These are phyloP conservation scores for Brachionus paranguensis DNA, from an alignment of 1,140 invertebrate species.

Conservation along the genomic window DNA sequence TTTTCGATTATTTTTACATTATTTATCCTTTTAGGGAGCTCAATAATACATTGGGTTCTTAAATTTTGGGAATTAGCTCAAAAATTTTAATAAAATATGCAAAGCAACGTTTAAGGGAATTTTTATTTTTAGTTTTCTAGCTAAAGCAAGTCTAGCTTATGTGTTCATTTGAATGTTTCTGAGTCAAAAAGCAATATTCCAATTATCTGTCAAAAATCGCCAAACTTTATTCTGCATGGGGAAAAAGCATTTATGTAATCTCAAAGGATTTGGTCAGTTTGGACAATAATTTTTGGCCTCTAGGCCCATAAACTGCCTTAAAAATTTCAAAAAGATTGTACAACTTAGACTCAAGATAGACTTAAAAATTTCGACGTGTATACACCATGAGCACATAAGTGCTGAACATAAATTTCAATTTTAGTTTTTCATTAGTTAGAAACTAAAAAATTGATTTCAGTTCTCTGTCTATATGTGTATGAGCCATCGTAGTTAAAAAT, in stretches of 20 bases:
- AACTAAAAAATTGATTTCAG: neutral
- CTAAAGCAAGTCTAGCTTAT: neutral
- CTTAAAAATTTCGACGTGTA: neutral
- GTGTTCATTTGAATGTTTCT: neutral
- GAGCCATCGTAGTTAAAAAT: neutral
- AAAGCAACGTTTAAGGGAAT: neutral
- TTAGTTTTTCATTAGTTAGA: neutral
- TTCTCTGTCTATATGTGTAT: neutral
- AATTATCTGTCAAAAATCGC: neutral
- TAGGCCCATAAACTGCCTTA: neutral
- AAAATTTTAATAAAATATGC: slow-evolving; percentile 35
- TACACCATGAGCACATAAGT: slow-evolving; percentile 11
- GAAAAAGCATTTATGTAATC: neutral
- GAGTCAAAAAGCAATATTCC: neutral
- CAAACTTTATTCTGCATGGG: neutral
- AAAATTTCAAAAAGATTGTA: neutral
- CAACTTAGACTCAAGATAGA: neutral
- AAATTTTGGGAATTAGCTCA: neutral
- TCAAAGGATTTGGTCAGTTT: neutral
- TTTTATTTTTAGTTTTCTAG: slow-evolving; percentile 20
- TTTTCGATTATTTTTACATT: neutral
- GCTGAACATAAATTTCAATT: neutral
- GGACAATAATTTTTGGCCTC: neutral
- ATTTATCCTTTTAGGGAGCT: neutral
- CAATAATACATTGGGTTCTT: neutral